phyloP scores from a whole-genome alignment of 1,140 invertebrate species.

The Heliconius congener region DNA sequence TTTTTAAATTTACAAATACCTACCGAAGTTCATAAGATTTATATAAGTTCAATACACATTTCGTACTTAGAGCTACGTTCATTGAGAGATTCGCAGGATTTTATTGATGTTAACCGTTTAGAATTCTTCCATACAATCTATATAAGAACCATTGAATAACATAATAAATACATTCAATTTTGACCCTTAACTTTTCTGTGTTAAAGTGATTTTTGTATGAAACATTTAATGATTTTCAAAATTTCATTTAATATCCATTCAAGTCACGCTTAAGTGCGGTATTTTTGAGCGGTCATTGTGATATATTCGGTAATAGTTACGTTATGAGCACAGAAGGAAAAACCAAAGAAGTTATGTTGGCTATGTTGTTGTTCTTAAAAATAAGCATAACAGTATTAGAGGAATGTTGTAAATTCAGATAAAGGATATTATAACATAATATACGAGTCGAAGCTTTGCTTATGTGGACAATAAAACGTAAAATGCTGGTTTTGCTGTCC shows the following conservation, averaged over 20 bases:
- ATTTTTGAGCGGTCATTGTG: slow-evolving; percentile 38
- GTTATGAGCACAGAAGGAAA: background rate
- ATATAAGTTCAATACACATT: slow-evolving; percentile 29
- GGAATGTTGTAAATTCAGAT: no score
- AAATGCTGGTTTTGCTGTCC: no score
- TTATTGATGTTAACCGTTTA: background rate
- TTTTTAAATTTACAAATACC: background rate
- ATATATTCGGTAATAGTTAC: slow-evolving; percentile 37
- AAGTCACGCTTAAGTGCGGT: slow-evolving; percentile 31
- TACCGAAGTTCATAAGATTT: background rate
- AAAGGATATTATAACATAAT: no score
- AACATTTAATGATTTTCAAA: background rate
- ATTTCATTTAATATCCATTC: slow-evolving; percentile 16
- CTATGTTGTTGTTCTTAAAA: background rate
- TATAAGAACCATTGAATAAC: background rate
- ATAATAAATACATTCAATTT: background rate
- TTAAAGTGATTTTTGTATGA: background rate
- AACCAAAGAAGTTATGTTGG: background rate
- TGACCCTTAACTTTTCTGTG: background rate
- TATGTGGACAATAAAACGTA: no score
- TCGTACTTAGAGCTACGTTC: slow-evolving; percentile 5
- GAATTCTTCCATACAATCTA: background rate
- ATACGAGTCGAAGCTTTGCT: no score
- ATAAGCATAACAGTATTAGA: background rate
- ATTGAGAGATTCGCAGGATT: slow-evolving; percentile 15